A percentile compares a stretch with the other conserved stretches of the same genome.
Evolutionary conservation across 2,888 invertebrate species (phyloP).

Genomic region (Galeopsomyia nigrocyanea): DNA sequence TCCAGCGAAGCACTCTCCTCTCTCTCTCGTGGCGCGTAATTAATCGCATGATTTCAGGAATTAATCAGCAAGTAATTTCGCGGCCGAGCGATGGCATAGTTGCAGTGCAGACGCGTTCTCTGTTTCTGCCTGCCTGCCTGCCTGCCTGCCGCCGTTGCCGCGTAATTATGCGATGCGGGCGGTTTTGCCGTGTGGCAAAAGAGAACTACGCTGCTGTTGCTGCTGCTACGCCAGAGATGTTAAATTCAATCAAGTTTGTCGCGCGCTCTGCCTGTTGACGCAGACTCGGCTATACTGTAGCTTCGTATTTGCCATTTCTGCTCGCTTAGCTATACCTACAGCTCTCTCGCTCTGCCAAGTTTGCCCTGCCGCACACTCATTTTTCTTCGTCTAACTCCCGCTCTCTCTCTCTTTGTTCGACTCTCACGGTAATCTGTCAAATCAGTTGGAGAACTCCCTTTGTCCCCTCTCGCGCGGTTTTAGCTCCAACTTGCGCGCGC

Average conservation of each 20-base stretch:
- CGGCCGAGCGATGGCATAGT: conserved; percentile 24
- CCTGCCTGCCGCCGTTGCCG: background rate
- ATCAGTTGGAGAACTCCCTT: conserved; percentile 46
- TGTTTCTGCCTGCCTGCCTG: no score
- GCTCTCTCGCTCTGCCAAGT: conserved; percentile 1
- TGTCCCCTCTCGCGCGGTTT: conserved; percentile 47
- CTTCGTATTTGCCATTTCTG: conserved; percentile 49
- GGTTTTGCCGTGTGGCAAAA: background rate
- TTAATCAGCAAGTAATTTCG: conserved; percentile 42
- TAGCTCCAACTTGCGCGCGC: conserved; percentile 10
- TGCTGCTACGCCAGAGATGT: conserved; percentile 10
- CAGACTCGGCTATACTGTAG: conserved; percentile 23
- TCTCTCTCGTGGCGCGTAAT: conserved; percentile 17
- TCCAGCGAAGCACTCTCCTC: background rate
- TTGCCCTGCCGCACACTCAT: conserved; percentile 1
- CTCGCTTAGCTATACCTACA: conserved; percentile 35
- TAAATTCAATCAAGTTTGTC: conserved; percentile 50
- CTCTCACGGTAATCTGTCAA: conserved; percentile 53
- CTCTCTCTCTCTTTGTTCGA: conserved; percentile 22
- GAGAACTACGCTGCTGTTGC: background rate
- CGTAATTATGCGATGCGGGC: conserved; percentile 29
- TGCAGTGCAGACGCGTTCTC: no score
- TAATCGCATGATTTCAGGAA: conserved; percentile 40
- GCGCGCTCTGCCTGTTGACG: conserved; percentile 44
- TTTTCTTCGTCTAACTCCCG: conserved; percentile 23